Percentiles rank a stretch among this genome's conserved stretches.
phyloP scores from a whole-genome alignment of 2,888 invertebrate genomes.

The Pyralis farinalis region DNA sequence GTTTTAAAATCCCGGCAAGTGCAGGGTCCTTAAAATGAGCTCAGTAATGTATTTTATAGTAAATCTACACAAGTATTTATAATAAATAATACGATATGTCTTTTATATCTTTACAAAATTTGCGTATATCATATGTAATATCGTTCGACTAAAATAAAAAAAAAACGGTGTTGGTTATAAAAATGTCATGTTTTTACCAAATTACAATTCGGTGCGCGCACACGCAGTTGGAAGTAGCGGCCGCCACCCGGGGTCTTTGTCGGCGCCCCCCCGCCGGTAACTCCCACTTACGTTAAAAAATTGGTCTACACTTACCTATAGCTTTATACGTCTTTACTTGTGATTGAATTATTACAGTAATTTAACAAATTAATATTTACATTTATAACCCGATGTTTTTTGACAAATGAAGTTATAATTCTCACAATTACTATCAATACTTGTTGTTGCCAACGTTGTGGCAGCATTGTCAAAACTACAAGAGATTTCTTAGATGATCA shows the following conservation, averaged over 20 bases:
- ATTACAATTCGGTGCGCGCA: slow-evolving; percentile 43
- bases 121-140: slow-evolving; percentile 15
- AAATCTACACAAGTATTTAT: no score
- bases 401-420: no score
- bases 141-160: slow-evolving; percentile 31
- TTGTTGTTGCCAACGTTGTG: no score
- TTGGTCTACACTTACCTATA: slow-evolving; percentile 32
- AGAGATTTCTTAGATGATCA: no score
- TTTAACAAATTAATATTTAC: not conserved
- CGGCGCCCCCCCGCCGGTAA: slow-evolving; percentile 64
- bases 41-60: no score
- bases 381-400: no score
- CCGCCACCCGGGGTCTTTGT: slow-evolving; percentile 67
- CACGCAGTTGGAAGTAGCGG: slow-evolving; percentile 49
- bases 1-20: no score
- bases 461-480: no score
- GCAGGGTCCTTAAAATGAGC: no score
- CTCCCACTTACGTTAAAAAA: slow-evolving; percentile 64
- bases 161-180: slow-evolving; percentile 40
- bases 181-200: slow-evolving; percentile 57
- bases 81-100: not conserved
- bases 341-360: not conserved
- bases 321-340: not conserved
- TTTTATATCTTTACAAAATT: slow-evolving; percentile 9
- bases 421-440: no score